A percentile compares a stretch with the other conserved stretches of the same genome.
These are phyloP conservation scores for Chunga burmeisteri DNA, from an alignment of 2,113 vertebrate genomes.

Conservation along the genomic window DNA sequence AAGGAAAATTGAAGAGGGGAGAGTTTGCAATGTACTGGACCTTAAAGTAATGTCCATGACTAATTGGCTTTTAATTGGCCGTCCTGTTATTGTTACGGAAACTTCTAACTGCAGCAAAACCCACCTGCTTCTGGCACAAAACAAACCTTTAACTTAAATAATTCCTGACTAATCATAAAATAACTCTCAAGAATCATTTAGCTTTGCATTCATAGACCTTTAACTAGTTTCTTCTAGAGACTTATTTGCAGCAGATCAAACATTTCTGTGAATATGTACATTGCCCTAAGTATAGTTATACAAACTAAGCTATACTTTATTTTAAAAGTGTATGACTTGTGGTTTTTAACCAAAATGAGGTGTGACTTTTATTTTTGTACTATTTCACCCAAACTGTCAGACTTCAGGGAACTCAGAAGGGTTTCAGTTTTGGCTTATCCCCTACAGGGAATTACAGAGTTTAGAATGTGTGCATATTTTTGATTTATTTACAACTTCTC, in stretches of 20 bases:
- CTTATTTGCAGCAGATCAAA: neutral
- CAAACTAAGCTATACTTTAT: neutral
- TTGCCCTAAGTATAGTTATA: neutral
- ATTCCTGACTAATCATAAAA: neutral
- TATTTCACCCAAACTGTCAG: neutral
- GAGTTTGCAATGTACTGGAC: constrained; percentile 32
- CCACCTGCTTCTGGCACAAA: neutral
- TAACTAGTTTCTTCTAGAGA: neutral
- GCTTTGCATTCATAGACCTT: neutral
- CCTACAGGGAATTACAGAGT: neutral
- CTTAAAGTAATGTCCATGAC: constrained; percentile 61
- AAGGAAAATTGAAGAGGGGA: neutral
- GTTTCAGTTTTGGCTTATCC: neutral
- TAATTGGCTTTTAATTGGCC: constrained; percentile 78
- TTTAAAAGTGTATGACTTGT: neutral
- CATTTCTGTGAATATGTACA: neutral
- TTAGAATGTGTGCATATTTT: neutral
- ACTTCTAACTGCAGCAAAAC: neutral
- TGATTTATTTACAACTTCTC: neutral
- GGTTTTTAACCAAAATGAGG: neutral
- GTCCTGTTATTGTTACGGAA: neutral
- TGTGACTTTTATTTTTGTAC: neutral
- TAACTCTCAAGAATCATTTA: neutral
- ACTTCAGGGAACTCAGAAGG: neutral
- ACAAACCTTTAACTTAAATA: neutral